These are phyloP conservation scores for Adelphocoris suturalis DNA, from an alignment of 2,888 invertebrate genomes.

Conservation along the genomic window DNA sequence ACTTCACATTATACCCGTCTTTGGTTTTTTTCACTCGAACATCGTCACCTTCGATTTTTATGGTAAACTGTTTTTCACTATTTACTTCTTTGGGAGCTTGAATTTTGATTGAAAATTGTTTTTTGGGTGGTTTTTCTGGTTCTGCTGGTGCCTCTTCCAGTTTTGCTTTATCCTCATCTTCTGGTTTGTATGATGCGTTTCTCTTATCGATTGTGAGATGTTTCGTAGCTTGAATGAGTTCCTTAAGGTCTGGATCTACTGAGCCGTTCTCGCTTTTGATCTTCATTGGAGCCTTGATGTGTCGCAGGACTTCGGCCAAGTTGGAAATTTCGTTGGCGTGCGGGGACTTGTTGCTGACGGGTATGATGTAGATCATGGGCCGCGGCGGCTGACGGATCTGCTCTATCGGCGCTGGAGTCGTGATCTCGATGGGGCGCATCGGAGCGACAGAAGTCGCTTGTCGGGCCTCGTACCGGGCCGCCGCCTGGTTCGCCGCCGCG, in stretches of 20 bases:
- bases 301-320: conserved; percentile 63
- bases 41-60: conserved; percentile 73
- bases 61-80: conserved; percentile 69
- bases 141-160: conserved; percentile 40
- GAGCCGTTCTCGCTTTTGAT: conserved; percentile 67
- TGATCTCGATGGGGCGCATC: conserved; percentile 45
- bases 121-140: conserved; percentile 38
- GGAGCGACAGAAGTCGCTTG: background rate
- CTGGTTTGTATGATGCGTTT: conserved; percentile 64
- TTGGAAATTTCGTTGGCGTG: conserved; percentile 64
- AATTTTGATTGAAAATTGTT: conserved; percentile 66
- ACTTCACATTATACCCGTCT: conserved; percentile 70
- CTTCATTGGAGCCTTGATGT: conserved; percentile 63
- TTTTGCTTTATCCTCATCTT: conserved; percentile 44
- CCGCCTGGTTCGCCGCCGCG: conserved; percentile 70
- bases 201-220: conserved; percentile 67
- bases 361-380: conserved; percentile 73
- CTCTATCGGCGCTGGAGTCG: conserved; percentile 63
- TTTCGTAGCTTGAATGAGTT: conserved; percentile 64
- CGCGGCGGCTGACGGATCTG: conserved; percentile 71
- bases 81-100: conserved; percentile 70
- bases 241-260: conserved; percentile 62
- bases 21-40: conserved; percentile 72
- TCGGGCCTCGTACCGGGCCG: conserved; percentile 52
- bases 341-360: conserved; percentile 70